phyloP scores from a whole-genome alignment of 2,797 vertebrate genomes.

The Acanthiza pusilla region DNA sequence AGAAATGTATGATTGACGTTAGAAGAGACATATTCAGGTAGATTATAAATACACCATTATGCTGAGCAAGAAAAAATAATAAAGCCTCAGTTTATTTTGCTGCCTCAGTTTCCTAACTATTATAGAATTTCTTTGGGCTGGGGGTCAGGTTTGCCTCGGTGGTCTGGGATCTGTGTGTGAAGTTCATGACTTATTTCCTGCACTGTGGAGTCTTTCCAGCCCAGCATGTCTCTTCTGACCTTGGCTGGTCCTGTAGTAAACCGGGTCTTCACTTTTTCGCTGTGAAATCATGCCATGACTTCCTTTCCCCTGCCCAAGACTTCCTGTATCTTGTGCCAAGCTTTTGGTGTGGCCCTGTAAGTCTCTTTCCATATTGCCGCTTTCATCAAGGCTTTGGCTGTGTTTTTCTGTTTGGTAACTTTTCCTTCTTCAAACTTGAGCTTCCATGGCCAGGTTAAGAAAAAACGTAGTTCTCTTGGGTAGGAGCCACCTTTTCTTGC shows the following conservation, averaged over 20 bases:
- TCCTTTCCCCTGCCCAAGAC: slow-evolving; percentile 48
- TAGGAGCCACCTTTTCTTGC: slow-evolving; percentile 42
- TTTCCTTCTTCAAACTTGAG: slow-evolving; percentile 10
- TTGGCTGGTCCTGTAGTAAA: slow-evolving; percentile 13
- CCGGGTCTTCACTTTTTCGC: slow-evolving; percentile 9
- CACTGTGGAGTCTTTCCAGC: slow-evolving; percentile 34
- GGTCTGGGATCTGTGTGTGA: slow-evolving; percentile 32
- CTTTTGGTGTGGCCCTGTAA: slow-evolving; percentile 58
- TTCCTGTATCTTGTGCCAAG: slow-evolving; percentile 50
- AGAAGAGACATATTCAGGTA: not conserved
- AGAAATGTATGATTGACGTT: not conserved
- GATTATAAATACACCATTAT: slow-evolving; percentile 28
- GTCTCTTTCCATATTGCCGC: slow-evolving; percentile 42
- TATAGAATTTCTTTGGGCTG: slow-evolving; percentile 32
- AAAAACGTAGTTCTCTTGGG: slow-evolving; percentile 29
- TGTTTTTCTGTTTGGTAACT: slow-evolving; percentile 46
- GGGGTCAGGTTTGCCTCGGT: slow-evolving; percentile 45
- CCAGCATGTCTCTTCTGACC: slow-evolving; percentile 47
- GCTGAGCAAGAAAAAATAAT: slow-evolving; percentile 21
- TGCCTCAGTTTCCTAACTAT: slow-evolving; percentile 62
- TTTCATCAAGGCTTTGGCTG: slow-evolving; percentile 42
- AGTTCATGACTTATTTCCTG: slow-evolving; percentile 48
- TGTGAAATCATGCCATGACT: slow-evolving; percentile 57
- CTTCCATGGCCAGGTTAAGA: not conserved
- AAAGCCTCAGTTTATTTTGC: slow-evolving; percentile 25